Evolutionary conservation across 2,113 vertebrate species (phyloP), one percentile per base, ranked within the genome.

Genomic region (Hippocampus zosterae): DNA sequence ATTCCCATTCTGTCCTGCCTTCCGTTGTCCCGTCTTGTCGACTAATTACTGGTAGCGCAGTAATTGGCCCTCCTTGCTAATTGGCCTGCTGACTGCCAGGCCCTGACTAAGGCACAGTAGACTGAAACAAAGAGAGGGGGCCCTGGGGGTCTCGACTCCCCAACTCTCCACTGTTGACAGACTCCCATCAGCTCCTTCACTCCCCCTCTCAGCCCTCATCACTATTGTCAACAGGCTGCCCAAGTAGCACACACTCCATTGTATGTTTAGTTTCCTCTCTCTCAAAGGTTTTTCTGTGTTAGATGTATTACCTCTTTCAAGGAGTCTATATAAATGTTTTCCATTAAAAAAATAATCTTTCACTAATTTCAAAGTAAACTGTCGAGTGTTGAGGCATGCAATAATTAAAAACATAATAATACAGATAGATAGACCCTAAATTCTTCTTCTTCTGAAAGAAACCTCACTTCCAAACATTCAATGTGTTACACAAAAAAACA

Each of bases 11-110:
- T 83, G 76, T 48, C 65, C 50, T 75, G 70, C 62, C 69, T 60
- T 89, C 82, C 84, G 83, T 85, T 89, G 84, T 89, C 81, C 81
- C 72, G 78, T 85, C 81, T 85, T 91, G 83, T 86, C 76, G 55
- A 76, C 89, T 91, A 89, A 92, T 92, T 92, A 91, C 83, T 61
- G 41, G 80, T 81, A 84, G 82, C 83, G 82, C 77, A 74, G 82
- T 88, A 90, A 91, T 92, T 91, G 88, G 84, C 84, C 85, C 78
- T 73, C 42, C 85, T 82, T 74, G 78, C 89, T 92, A 93, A 92
- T 90, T 92, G 89, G 90, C 82, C 84, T 69, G 74, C 86, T 78
- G 82, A 87, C 88, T 88, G 84, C 86, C 82, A 81, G 85, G 78
- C 4, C 76, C 81, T 81, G 87, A 91, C 87, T 91, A 89, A 87